Evolutionary conservation across 1,140 invertebrate species (phyloP), one percentile per base, ranked within the genome.

Genomic region (Heliconius congener): DNA sequence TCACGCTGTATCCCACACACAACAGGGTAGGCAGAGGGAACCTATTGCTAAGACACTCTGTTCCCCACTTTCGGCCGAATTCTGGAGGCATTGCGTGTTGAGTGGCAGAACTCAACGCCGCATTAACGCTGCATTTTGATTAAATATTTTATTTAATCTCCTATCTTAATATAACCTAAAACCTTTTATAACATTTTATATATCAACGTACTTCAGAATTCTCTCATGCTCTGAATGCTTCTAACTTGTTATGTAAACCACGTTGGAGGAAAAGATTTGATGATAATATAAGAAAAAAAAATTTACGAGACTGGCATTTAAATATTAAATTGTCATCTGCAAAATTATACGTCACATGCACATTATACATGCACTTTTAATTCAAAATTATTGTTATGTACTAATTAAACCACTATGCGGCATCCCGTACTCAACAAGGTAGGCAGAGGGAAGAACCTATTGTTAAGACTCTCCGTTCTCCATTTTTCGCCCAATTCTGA

Each of bases 241-340:
- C 23, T 66, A 27, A 66, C 60, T 66, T 66, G 60, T 66, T 66
- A 66, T 16, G 60, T 66, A 66, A 66, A 27, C 60, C 23, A 66
- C 3, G 60, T 27, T 27, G 60, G 60, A 27, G 23, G 60, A 30
- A 66, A 66, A 66, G n/a, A 66, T 66, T 66, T 66, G 34, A 37
- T 66, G 8, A 66, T 66, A 66, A 57, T 9, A 23, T 23, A 57
- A 27, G 23, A 13, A 57, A 27, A 66, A 27, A 66, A 66, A 66
- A 66, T 66, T 30, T 16, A 66, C 30, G 60, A 66, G 23, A 66
- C 60, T 57, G 55, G 8, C 55, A 57, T 57, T 66, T 30, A 66
- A 66, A 66, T 66, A 66, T 11, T 66, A 27, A 66, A 66, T 66
- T 66, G 23, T 13, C 57, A 27, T 27, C 1, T 27, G 8, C 9